Base-by-base conservation (phyloP, 2,888 invertebrate species). In the Trissoscelio sp. region DNA sequence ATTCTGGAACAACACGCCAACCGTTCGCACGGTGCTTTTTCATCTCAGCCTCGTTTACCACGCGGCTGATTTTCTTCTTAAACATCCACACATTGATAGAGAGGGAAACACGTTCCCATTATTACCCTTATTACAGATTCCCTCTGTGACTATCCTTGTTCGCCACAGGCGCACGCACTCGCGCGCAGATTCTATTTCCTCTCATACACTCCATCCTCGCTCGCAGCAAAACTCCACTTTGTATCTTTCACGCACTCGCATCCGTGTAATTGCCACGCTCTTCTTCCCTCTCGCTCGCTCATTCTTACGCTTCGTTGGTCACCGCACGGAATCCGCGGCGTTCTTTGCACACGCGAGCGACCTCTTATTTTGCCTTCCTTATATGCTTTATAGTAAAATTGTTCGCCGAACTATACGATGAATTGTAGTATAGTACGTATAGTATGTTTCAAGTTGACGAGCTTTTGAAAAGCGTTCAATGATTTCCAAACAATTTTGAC, bases 101-200 rank as follows among this genome's bases (percentile, higher is more conserved):
- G 31, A 67, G 66, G 34, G 39, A 79, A 58, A 72, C 64, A 18
- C 28, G 34, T 79, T 44, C 24, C 31, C 69, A 73, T 74, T 80
- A 80, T 80, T 74, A 80, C 74, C 74, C 69, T 69, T 64, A 80
- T 80, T 80, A 80, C 70, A 57, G 64, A 80, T 80, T 80, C 74
- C 48, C 70, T 64, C 9, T 64, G 46, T 12, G 20, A 34, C 74
- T 58, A 64, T 64, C 70, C 48, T 64, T 51, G 70, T 75, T 39
- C 46, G 39, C 42, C 11, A 39, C 14, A 69, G 34, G 24, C 42
- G 55, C 55, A 64, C 64, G 64, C 48, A 37, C 28, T 51, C 44
- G 12, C 28, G 39, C 62, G 20, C 60, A 46, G 69, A 44, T 60
- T 69, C 62, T 69, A 53, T 72, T 67, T 60, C 46, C 64, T 69